phyloP scores from a whole-genome alignment of 1,140 invertebrate genomes.

The Meloidogyne hapla region DNA sequence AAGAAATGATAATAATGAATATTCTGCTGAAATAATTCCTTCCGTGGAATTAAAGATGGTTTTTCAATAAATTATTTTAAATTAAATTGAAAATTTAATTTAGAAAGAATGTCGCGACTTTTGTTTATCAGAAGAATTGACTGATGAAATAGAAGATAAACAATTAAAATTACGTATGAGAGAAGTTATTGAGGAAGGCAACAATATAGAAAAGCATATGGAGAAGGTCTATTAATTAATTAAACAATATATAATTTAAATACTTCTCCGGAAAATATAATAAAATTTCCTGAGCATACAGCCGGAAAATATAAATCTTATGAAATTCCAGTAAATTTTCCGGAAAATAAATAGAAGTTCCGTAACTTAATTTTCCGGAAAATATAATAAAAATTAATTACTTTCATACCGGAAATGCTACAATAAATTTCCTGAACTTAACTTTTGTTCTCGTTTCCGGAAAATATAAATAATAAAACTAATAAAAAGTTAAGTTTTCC shows the following conservation, averaged over 20 bases:
- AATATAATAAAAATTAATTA: too few species aligned
- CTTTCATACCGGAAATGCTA: too few species aligned
- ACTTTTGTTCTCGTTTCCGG: too few species aligned
- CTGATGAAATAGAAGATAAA: conserved; percentile 1
- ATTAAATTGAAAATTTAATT: background rate
- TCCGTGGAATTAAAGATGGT: conserved; percentile 16
- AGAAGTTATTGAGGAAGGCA: background rate
- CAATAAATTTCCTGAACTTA: too few species aligned
- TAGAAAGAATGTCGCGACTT: background rate
- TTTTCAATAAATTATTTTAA: background rate
- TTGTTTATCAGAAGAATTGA: background rate
- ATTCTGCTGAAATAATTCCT: background rate
- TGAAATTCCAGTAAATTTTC: too few species aligned
- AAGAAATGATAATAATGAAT: background rate
- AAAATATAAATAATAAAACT: too few species aligned
- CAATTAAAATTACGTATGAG: conserved; percentile 3
- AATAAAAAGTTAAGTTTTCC: too few species aligned
- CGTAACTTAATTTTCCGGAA: too few species aligned
- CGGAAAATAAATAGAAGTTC: too few species aligned
- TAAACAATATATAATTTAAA: conserved; percentile 9
- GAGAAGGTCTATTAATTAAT: conserved; percentile 2
- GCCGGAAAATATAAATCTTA: too few species aligned
- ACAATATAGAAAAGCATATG: background rate
- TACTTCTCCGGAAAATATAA: background rate
- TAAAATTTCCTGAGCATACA: too few species aligned